A percentile compares a stretch with the other conserved stretches of the same genome.
Conservation (phyloP, 2,888 invertebrate genomes). For the Spilarctia lutea region DNA sequence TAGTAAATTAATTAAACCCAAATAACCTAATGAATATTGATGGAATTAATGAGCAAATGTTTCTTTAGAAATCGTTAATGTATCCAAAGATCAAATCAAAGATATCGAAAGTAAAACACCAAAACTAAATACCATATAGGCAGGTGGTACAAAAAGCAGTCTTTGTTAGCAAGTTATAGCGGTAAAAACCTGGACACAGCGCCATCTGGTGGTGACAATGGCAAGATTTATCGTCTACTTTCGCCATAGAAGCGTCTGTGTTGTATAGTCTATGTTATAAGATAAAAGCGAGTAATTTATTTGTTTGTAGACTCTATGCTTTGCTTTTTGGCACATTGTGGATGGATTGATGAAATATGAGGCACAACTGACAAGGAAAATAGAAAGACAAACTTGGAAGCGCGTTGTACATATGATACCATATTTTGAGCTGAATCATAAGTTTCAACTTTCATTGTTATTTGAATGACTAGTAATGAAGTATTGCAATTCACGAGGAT, state of each 20-base stretch:
- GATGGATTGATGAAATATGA: no score
- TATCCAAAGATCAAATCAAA: not conserved
- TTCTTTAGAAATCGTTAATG: not conserved
- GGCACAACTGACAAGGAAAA: no score
- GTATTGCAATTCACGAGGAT: no score
- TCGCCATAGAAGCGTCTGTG: conserved; percentile 59
- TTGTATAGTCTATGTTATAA: conserved; percentile 31
- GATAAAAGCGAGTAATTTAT: conserved; percentile 27
- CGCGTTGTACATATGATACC: no score
- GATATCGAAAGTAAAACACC: conserved; percentile 28
- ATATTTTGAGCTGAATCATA: no score
- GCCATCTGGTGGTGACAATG: conserved; percentile 80
- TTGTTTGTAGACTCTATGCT: no score
- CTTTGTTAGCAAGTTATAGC: conserved; percentile 76
- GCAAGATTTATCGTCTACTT: conserved; percentile 77
- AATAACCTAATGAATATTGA: not conserved
- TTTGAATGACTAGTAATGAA: no score
- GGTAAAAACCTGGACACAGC: conserved; percentile 77
- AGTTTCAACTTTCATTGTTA: no score
- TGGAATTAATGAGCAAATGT: not conserved
- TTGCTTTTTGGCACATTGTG: no score
- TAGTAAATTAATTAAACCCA: not conserved
- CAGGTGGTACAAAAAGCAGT: conserved; percentile 66
- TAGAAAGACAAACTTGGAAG: no score
- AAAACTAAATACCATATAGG: conserved; percentile 50